Conservation (phyloP, 2,888 invertebrate genomes). For the Syrista parreyssii region DNA sequence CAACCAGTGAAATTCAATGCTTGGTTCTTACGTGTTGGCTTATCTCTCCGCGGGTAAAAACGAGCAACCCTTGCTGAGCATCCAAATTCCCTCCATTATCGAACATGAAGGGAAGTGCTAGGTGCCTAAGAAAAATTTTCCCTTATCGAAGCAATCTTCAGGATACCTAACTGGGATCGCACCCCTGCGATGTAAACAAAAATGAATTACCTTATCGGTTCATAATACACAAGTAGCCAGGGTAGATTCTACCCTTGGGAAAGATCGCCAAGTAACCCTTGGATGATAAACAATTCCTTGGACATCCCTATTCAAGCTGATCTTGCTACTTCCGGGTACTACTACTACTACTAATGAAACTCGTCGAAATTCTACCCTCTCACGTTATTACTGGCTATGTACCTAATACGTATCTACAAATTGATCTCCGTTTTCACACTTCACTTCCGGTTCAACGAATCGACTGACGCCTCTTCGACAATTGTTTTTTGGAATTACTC, state of each 20-base stretch:
- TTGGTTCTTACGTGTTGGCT: too few relatives aligned
- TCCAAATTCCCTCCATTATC: background rate
- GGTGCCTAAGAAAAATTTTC: background rate
- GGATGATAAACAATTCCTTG: too few relatives aligned
- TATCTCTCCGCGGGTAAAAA: background rate
- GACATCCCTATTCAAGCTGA: too few relatives aligned
- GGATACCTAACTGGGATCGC: background rate
- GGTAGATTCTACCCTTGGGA: too few relatives aligned
- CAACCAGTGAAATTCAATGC: too few relatives aligned
- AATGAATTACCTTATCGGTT: too few relatives aligned
- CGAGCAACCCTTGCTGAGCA: rapidly evolving
- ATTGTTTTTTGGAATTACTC: background rate
- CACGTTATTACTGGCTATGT: background rate
- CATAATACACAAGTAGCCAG: too few relatives aligned
- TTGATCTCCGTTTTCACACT: background rate
- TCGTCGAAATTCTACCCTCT: too few relatives aligned
- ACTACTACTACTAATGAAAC: too few relatives aligned
- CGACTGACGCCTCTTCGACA: background rate
- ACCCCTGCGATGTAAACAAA: too few relatives aligned
- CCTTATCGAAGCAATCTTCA: background rate
- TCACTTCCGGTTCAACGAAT: background rate
- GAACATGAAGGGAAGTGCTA: background rate
- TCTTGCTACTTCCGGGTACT: too few relatives aligned
- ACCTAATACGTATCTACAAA: background rate
- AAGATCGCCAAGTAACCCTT: too few relatives aligned